These are phyloP conservation scores for Hydrochoerus hydrochaeris DNA, from an alignment of 2,113 vertebrate species.

Conservation along the genomic window DNA sequence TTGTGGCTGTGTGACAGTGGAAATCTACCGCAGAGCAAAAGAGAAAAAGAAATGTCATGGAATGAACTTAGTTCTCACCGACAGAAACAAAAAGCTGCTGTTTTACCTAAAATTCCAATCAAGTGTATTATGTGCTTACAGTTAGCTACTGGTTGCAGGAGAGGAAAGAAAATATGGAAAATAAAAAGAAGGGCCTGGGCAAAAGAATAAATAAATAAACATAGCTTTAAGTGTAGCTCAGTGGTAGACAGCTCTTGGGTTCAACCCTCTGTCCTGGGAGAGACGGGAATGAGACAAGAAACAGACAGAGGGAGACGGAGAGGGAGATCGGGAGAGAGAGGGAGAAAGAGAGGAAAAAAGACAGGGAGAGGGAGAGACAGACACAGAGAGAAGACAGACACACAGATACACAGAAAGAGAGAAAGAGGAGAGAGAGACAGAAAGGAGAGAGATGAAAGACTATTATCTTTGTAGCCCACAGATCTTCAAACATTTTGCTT, in stretches of 20 bases:
- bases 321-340: background rate
- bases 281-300: too few relatives aligned
- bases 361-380: background rate
- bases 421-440: background rate
- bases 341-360: background rate
- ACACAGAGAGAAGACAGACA: background rate
- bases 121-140: background rate
- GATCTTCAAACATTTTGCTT: constrained; percentile 58
- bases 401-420: background rate
- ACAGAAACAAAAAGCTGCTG: constrained; percentile 19
- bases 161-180: constrained; percentile 2
- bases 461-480: background rate
- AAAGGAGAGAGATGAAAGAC: background rate
- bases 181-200: background rate
- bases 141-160: background rate
- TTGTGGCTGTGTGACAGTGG: background rate
- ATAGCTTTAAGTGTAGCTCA: background rate
- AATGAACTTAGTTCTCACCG: constrained; percentile 43
- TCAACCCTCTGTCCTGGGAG: background rate
- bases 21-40: constrained; percentile 53
- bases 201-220: background rate
- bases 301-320: background rate
- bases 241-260: background rate
- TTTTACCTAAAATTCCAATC: constrained; percentile 23
- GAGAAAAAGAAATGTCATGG: background rate